A percentile compares a stretch with the other conserved stretches of the same genome.
These are phyloP conservation scores for Diorhabda carinulata DNA, from an alignment of 1,140 invertebrate species.

Conservation along the genomic window DNA sequence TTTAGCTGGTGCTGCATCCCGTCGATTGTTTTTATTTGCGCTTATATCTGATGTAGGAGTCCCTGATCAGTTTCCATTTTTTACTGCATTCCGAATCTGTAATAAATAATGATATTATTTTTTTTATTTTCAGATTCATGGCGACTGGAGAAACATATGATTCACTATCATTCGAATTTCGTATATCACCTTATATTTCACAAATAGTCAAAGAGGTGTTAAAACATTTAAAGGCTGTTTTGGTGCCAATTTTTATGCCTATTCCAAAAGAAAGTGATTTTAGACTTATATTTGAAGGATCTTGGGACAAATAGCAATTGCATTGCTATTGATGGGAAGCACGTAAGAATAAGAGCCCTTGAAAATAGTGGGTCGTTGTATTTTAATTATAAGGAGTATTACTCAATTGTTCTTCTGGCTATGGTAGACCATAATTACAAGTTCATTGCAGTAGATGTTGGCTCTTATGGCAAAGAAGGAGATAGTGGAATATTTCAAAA, in stretches of 20 bases:
- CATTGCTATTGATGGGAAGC: conserved; percentile 49
- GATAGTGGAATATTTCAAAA: conserved; percentile 36
- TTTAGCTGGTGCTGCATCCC: too few relatives aligned
- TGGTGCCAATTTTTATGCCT: background rate
- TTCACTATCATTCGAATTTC: conserved; percentile 8
- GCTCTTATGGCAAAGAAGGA: conserved; percentile 44
- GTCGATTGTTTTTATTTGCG: too few relatives aligned
- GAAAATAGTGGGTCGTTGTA: conserved; percentile 41
- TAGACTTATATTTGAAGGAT: background rate
- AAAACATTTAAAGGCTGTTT: background rate
- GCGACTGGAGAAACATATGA: conserved; percentile 2
- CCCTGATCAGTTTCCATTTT: too few relatives aligned
- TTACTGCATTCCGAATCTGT: too few relatives aligned
- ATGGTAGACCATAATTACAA: conserved; percentile 47
- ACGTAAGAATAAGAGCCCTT: conserved; percentile 45
- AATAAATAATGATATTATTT: too few relatives aligned
- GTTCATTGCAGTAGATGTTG: conserved; percentile 47
- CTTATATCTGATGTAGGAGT: too few relatives aligned
- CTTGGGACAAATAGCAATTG: background rate
- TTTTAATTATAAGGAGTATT: conserved; percentile 48
- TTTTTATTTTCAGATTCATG: conserved; percentile 10
- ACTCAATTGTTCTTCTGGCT: conserved; percentile 47
- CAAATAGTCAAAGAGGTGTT: background rate
- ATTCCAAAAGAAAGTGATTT: background rate
- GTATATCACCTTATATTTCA: conserved; percentile 6